These are phyloP conservation scores for Pontoporia blainvillei DNA, from an alignment of 2,113 vertebrate genomes.

Conservation along the genomic window DNA sequence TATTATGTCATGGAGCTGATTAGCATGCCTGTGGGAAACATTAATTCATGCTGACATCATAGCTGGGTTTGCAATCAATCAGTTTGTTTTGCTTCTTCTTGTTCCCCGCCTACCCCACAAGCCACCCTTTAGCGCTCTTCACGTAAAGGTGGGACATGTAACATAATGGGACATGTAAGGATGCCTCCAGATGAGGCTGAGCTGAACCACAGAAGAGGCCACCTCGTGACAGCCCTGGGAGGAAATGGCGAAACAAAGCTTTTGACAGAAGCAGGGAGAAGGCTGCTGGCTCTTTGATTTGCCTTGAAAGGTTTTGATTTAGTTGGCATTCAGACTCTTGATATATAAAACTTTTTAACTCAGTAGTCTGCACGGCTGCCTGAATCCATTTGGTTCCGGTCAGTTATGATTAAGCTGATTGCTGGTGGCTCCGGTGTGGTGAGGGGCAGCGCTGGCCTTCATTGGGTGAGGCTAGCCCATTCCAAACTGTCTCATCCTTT, in stretches of 20 bases:
- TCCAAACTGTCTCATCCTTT: constrained; percentile 72
- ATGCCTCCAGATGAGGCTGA: constrained; percentile 19
- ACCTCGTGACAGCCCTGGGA: constrained; percentile 38
- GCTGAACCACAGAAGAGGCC: constrained; percentile 15
- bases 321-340: constrained; percentile 74
- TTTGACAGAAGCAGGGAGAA: constrained; percentile 45
- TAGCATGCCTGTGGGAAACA: constrained; percentile 84
- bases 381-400: constrained; percentile 80
- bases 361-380: constrained; percentile 78
- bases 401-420: constrained; percentile 80
- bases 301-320: constrained; percentile 77
- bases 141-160: constrained; percentile 52
- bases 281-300: constrained; percentile 60
- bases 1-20: constrained; percentile 88
- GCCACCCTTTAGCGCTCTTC: not conserved
- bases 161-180: not conserved
- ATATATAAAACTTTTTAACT: constrained; percentile 77
- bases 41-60: constrained; percentile 85
- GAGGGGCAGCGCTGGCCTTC: constrained; percentile 59
- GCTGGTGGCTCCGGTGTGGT: constrained; percentile 70
- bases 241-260: constrained; percentile 54
- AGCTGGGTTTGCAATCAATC: constrained; percentile 79
- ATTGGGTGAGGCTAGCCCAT: constrained; percentile 67
- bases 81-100: constrained; percentile 67
- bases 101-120: not conserved